Percentiles rank a stretch among this genome's conserved stretches.
These are phyloP conservation scores for Pseudomyrmex pallidus DNA, from an alignment of 1,140 invertebrate genomes.

Conservation along the genomic window DNA sequence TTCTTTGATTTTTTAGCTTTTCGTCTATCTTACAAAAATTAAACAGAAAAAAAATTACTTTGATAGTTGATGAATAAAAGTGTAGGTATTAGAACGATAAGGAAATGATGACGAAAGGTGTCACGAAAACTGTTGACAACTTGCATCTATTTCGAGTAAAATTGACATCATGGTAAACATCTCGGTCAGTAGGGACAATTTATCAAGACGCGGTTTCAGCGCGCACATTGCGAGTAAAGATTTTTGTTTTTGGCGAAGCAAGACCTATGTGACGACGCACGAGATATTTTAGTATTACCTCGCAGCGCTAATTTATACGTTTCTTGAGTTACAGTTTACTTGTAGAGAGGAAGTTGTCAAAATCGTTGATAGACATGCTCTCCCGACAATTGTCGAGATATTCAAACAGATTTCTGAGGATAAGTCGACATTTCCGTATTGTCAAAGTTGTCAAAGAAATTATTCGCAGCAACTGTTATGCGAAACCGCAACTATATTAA, in stretches of 20 bases:
- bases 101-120: not conserved
- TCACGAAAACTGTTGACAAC: not conserved
- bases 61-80: not conserved
- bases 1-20: no score
- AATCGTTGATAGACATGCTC: not conserved
- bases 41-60: not conserved
- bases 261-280: conserved; percentile 26
- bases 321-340: conserved; percentile 7
- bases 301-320: conserved; percentile 9
- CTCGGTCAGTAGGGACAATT: not conserved
- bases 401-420: not conserved
- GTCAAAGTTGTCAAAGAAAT: not conserved
- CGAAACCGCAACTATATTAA: not conserved
- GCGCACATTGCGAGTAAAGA: not conserved
- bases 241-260: conserved; percentile 33
- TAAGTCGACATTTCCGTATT: not conserved
- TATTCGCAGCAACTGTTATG: not conserved
- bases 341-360: conserved; percentile 35
- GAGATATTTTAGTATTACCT: conserved; percentile 17
- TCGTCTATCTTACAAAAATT: not conserved
- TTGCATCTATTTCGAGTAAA: conserved; percentile 27
- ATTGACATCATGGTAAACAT: conserved; percentile 10
- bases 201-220: conserved; percentile 1
- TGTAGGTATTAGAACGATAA: no score
- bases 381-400: not conserved